Evolutionary conservation across 2,797 vertebrate genomes (phyloP).

Genomic region (Tenualosa ilisha): DNA sequence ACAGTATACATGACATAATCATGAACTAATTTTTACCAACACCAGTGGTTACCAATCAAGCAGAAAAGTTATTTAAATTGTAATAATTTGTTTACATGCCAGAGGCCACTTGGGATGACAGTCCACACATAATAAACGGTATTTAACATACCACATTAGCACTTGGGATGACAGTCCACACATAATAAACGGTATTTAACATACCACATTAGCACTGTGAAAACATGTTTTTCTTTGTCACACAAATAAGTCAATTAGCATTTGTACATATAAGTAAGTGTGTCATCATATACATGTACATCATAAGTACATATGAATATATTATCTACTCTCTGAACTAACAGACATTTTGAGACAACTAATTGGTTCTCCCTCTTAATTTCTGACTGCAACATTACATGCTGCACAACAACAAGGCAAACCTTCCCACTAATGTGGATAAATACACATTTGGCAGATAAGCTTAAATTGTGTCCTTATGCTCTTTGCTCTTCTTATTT

Average conservation of each 20-base stretch:
- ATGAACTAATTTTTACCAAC: too few relatives aligned
- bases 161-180: neutral
- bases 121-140: neutral
- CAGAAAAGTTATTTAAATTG: neutral
- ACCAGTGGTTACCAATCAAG: too few relatives aligned
- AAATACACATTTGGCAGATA: neutral
- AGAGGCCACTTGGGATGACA: neutral
- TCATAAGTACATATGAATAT: neutral
- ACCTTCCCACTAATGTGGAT: neutral
- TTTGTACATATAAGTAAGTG: too few relatives aligned
- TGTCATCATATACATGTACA: too few relatives aligned
- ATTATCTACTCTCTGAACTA: neutral
- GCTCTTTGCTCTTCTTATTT: slow-evolving; percentile 25
- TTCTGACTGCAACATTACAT: neutral
- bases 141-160: neutral
- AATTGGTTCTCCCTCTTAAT: neutral
- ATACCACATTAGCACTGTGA: neutral
- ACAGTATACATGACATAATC: neutral
- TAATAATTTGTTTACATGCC: neutral
- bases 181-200: neutral
- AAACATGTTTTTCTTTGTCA: neutral
- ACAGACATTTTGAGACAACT: neutral
- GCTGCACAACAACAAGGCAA: neutral
- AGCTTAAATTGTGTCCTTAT: neutral
- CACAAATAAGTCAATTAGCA: neutral